Conservation (phyloP, 2,113 vertebrate species). For the Paralichthys olivaceus region DNA sequence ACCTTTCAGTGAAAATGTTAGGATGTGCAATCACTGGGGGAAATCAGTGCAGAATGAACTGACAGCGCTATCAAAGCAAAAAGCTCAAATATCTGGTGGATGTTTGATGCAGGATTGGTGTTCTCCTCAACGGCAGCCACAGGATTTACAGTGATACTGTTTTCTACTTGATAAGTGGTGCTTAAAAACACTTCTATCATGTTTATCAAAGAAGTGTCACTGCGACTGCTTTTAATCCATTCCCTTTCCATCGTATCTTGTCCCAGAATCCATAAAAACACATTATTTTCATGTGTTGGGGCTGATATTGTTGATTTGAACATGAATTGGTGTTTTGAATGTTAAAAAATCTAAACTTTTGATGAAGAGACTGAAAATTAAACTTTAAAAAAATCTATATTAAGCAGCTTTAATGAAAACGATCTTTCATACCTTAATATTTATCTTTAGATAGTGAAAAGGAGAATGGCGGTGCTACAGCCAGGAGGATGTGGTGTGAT, state of each 20-base stretch:
- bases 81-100: conserved; percentile 25
- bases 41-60: conserved; percentile 48
- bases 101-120: conserved; percentile 40
- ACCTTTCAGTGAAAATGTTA: conserved; percentile 47
- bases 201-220: not conserved
- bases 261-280: not conserved
- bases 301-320: not conserved
- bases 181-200: not conserved
- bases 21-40: conserved; percentile 49
- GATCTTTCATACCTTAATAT: not conserved
- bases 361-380: too few relatives aligned
- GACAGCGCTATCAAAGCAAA: conserved; percentile 38
- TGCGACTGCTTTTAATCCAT: not conserved
- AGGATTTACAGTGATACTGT: conserved; percentile 7
- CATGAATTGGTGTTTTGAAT: not conserved
- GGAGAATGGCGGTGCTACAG: not conserved
- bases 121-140: not conserved
- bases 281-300: not conserved
- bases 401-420: too few relatives aligned
- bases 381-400: too few relatives aligned
- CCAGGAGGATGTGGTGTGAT: conserved; percentile 9
- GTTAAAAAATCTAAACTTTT: not conserved
- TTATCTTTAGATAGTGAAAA: too few relatives aligned
- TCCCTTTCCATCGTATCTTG: not conserved
- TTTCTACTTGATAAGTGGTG: not conserved